Evolutionary conservation across 2,113 vertebrate species (phyloP), one percentile per base, ranked within the genome.

Genomic region (Podarcis muralis): DNA sequence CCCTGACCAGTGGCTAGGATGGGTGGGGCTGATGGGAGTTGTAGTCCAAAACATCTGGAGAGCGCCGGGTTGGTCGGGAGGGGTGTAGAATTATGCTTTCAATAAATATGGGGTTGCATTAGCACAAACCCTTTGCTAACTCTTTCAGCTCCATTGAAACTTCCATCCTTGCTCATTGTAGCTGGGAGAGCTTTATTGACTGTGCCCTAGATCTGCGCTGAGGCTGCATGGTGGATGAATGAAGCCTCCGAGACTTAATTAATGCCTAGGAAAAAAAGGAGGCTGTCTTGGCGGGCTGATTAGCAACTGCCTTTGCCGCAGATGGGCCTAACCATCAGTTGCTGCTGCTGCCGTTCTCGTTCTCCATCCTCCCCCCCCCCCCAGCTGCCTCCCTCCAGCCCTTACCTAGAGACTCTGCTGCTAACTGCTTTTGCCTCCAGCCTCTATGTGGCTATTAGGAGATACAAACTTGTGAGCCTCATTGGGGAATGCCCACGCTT

Each of bases 201-300:
- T 16, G 23, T 25, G 23, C 79, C 11, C 69, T 13, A 76, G 72
- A 65, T 76, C 72, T 76, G n/a, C 3, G 32, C 23, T 12, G 32
- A 37, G 57, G 3, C n/a, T 40, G 32, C 1, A 1, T 16, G 43
- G 69, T 7, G 11, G 79, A 15, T 22, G 69, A 30, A 40, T 16
- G 59, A 62, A 62, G 18, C 68, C 35, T 82, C 79, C 0, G 57
- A 88, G 87, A 65, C 79, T 75, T 88, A 75, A 82, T 88, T 82
- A 88, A 74, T 30, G 59, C 84, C 20, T 40, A 4, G 27, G 25
- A 27, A 8, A 12, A 23, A 37, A 22, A 37, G 32, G 48, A 3
- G 15, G 71, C 71, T 1, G 15, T 18, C n/a, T 85, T 20, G 79
- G 71, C 4, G 6, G 43, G 57, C 79, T 82, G 53, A 65, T 88